Percentiles rank a stretch among this genome's conserved stretches.
These are phyloP conservation scores for Trachelus iudaicus DNA, from an alignment of 2,888 invertebrate genomes.

Conservation along the genomic window DNA sequence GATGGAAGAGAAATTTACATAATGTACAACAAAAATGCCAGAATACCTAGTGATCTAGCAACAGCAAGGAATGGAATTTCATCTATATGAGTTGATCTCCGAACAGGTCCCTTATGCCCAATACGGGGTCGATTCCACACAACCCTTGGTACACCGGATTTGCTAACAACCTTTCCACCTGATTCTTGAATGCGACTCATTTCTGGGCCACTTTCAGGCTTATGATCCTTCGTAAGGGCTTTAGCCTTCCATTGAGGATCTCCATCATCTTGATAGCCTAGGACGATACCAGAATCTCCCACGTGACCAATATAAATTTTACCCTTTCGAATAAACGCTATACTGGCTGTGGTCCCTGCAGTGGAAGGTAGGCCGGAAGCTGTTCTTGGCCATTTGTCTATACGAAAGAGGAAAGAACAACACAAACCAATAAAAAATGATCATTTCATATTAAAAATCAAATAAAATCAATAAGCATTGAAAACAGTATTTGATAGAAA, in stretches of 20 bases:
- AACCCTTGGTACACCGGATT: slow-evolving; percentile 91
- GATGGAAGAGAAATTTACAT: not conserved
- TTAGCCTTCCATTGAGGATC: slow-evolving; percentile 82
- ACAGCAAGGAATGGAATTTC: slow-evolving; percentile 97
- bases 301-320: slow-evolving; percentile 98
- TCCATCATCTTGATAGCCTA: slow-evolving; percentile 82
- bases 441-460: not conserved
- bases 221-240: slow-evolving; percentile 91
- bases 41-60: slow-evolving; percentile 86
- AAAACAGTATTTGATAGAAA: not conserved
- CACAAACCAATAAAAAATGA: slow-evolving; percentile 3
- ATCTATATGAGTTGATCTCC: slow-evolving; percentile 90
- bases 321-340: slow-evolving; percentile 92
- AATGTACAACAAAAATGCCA: not conserved
- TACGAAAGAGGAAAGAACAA: slow-evolving; percentile 38
- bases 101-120: slow-evolving; percentile 87
- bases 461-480: not conserved
- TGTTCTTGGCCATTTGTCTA: slow-evolving; percentile 97
- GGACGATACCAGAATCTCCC: slow-evolving; percentile 96
- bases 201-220: slow-evolving; percentile 90
- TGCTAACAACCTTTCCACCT: slow-evolving; percentile 83
- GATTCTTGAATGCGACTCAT: slow-evolving; percentile 83
- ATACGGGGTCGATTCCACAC: slow-evolving; percentile 95
- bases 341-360: slow-evolving; percentile 96
- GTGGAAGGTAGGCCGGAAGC: slow-evolving; percentile 94